These are phyloP conservation scores for Cettia cetti DNA, from an alignment of 2,113 vertebrate species.

Conservation along the genomic window DNA sequence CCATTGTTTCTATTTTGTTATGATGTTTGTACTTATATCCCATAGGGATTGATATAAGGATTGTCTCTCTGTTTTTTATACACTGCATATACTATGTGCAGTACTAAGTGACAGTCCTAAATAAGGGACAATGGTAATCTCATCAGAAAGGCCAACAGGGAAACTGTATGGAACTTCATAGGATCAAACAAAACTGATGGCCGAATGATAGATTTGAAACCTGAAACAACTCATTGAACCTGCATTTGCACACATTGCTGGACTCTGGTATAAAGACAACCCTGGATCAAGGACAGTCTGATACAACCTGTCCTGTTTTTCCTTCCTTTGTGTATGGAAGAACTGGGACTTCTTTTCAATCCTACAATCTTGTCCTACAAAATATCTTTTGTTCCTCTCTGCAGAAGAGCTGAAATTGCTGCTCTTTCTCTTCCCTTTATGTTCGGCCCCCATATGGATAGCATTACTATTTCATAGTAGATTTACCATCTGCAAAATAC, in stretches of 20 bases:
- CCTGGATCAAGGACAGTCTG: background rate
- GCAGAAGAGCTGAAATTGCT: background rate
- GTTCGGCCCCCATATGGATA: fast-evolving
- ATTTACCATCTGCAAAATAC: background rate
- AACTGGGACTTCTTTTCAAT: background rate
- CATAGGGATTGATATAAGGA: background rate
- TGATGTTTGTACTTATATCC: background rate
- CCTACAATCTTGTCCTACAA: background rate
- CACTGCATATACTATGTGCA: background rate
- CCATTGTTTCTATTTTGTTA: background rate
- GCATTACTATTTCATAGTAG: background rate
- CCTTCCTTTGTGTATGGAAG: background rate
- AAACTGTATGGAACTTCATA: background rate
- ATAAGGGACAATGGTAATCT: background rate
- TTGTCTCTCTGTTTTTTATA: background rate
- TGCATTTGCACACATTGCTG: background rate
- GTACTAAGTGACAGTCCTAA: background rate
- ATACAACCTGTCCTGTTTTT: background rate
- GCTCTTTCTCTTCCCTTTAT: background rate
- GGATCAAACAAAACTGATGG: background rate
- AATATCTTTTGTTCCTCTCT: background rate
- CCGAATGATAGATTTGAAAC: background rate
- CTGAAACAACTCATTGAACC: background rate
- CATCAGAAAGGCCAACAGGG: background rate
- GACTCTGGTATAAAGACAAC: background rate